These are phyloP conservation scores for Darwinula stevensoni DNA, from an alignment of 2,888 invertebrate genomes.

Conservation along the genomic window DNA sequence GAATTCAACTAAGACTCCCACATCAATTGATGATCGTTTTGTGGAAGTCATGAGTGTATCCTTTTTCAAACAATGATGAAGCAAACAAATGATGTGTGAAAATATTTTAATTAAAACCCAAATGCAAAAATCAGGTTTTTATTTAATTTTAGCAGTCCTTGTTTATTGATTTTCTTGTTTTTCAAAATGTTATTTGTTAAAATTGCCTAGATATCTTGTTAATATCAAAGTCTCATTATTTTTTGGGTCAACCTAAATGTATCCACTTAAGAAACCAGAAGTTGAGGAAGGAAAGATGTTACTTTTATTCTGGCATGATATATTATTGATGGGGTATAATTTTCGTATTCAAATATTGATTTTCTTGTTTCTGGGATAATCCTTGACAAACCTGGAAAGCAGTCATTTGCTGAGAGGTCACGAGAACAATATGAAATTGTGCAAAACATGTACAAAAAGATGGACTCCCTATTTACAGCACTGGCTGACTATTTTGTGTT, in stretches of 20 bases:
- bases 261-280: too few relatives aligned
- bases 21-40: constrained; percentile 43
- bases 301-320: too few relatives aligned
- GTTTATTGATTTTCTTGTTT: too few relatives aligned
- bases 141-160: constrained; percentile 4
- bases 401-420: constrained; percentile 45
- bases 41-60: constrained; percentile 61
- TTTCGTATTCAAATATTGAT: neutral
- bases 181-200: too few relatives aligned
- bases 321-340: too few relatives aligned
- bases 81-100: too few relatives aligned
- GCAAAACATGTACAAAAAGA: constrained; percentile 73
- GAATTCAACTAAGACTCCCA: constrained; percentile 45
- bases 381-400: constrained; percentile 19
- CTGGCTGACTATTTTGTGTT: constrained; percentile 71
- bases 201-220: too few relatives aligned
- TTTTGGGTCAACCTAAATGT: too few relatives aligned
- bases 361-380: constrained; percentile 9
- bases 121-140: constrained; percentile 9
- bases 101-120: too few relatives aligned
- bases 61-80: constrained; percentile 17
- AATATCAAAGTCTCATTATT: too few relatives aligned
- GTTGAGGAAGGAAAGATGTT: too few relatives aligned
- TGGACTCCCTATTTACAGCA: constrained; percentile 54
- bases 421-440: constrained; percentile 59